Percentiles rank a stretch among this genome's conserved stretches.
Conservation (phyloP, 2,888 invertebrate species). For the Mayetiola destructor region DNA sequence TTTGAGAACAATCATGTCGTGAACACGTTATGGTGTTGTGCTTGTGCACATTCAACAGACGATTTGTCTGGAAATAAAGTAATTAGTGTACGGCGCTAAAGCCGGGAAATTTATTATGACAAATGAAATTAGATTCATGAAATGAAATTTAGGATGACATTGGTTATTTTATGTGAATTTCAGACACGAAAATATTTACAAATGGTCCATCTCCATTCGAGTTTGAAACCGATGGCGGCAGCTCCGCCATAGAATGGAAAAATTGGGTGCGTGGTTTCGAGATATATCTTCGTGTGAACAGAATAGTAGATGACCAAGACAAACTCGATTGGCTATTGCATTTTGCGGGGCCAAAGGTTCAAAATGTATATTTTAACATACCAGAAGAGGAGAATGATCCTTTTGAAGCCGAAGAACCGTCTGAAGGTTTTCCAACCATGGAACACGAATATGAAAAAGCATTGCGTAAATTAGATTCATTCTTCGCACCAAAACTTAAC, state of each 20-base stretch:
- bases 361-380: background rate
- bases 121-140: background rate
- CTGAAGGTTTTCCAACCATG: background rate
- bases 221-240: background rate
- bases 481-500: background rate
- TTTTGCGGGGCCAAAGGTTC: background rate
- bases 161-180: too few species aligned
- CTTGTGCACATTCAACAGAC: background rate
- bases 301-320: background rate
- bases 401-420: background rate
- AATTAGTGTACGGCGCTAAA: background rate
- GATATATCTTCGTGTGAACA: background rate
- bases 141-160: background rate
- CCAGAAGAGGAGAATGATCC: background rate
- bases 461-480: background rate
- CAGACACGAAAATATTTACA: background rate
- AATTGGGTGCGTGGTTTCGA: background rate
- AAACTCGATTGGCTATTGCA: background rate
- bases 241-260: constrained; percentile 3
- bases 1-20: background rate
- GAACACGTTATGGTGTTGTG: background rate
- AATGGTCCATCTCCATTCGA: background rate
- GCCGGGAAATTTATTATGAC: background rate
- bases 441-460: background rate
- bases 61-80: background rate